Evolutionary conservation across 2,888 invertebrate genomes (phyloP), one percentile per base, ranked within the genome.

Genomic region (Chrysolina americana): DNA sequence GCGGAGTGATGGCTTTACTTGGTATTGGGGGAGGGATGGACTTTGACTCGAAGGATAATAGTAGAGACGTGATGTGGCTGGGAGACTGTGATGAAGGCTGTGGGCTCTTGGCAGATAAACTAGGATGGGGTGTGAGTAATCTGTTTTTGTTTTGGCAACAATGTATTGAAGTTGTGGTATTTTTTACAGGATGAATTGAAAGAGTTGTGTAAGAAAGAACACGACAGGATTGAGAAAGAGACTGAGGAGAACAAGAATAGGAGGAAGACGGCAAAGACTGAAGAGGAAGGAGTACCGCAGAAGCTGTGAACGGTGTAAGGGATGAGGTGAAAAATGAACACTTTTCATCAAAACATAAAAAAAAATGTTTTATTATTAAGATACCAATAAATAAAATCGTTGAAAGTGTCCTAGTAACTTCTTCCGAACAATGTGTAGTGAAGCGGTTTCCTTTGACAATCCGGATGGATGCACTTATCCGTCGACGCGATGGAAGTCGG

Each of bases 361-460:
- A 41, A 68, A 23, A 8, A 28, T 41, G 15, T 65, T 44, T 36
- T 62, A 65, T 17, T 53, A 21, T 63, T 62, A n/a, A 71, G 23
- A 19, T 59, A 36, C 53, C 13, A 56, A 68, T 68, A 68, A 68
- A 68, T 68, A 56, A 53, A 53, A 53, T 21, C 53, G 28, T 53
- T 53, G 17, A n/a, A n/a, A 36, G 17, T 17, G n/a, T 13, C 19
- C 56, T 59, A 98, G 87, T 99, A 99, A 89, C 99, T 99, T 81
- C 99, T 91, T 68, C 99, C 99, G 88, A 99, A 99, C 66, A 99
- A 89, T 1, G 96, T 96, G 87, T 95, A 98, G 88, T 89, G 94
- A 85, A 94, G 92, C 2, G 99, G 95, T 83, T 93, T 93, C 71
- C 91, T 92, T 28, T 88, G 91, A 89, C 99, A 99, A 70, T 89